Conservation (phyloP, 2,113 vertebrate genomes). For the Ornithorhynchus anatinus region DNA sequence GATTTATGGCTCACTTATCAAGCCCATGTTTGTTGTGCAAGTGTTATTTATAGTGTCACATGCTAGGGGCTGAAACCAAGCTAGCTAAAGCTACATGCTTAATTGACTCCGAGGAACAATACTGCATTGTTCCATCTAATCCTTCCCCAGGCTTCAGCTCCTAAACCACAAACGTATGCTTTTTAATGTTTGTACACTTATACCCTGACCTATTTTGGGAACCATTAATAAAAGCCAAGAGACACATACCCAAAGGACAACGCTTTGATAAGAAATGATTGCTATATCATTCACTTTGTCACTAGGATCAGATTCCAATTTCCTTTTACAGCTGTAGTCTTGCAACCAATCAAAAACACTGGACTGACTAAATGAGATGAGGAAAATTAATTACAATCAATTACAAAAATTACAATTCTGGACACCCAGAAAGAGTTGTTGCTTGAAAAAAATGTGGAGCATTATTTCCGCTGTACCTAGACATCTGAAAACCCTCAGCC, state of each 20-base stretch:
- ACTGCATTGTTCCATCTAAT: conserved; percentile 67
- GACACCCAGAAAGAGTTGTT: not conserved
- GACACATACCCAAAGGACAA: not conserved
- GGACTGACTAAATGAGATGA: not conserved
- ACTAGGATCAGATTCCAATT: not conserved
- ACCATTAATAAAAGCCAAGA: conserved; percentile 19
- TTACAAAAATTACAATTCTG: not conserved
- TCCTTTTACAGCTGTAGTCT: not conserved
- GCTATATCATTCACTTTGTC: not conserved
- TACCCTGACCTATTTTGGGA: conserved; percentile 24
- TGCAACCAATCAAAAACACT: conserved; percentile 7
- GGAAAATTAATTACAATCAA: conserved; percentile 14
- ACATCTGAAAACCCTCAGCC: not conserved
- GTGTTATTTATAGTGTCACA: conserved; percentile 86
- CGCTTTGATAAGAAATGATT: not conserved
- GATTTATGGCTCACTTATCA: conserved; percentile 82
- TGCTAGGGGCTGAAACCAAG: conserved; percentile 71
- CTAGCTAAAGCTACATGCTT: conserved; percentile 75
- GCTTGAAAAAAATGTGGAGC: not conserved
- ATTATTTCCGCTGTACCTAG: too few relatives aligned
- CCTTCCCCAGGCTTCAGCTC: conserved; percentile 63
- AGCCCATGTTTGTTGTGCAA: conserved; percentile 77
- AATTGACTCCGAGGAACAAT: conserved; percentile 74
- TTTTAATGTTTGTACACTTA: conserved; percentile 30
- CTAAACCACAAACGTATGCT: conserved; percentile 49